Percentiles rank a stretch among this genome's conserved stretches.
These are phyloP conservation scores for Episyrphus balteatus DNA, from an alignment of 1,140 invertebrate species.

Conservation along the genomic window DNA sequence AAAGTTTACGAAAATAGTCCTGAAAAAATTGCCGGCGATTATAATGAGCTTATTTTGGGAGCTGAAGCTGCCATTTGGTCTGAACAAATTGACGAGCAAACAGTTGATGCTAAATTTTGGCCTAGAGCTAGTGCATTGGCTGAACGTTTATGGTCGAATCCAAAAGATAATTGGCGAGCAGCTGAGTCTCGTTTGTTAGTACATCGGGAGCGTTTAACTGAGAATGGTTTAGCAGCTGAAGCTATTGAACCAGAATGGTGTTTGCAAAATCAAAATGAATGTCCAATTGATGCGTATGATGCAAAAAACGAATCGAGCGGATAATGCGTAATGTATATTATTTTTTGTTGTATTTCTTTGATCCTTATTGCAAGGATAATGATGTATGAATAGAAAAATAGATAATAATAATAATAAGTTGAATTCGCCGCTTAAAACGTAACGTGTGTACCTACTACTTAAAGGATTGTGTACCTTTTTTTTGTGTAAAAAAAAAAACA, in stretches of 20 bases:
- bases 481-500: too few species aligned
- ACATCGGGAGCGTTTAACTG: conserved; percentile 56
- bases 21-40: conserved; percentile 42
- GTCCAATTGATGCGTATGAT: conserved; percentile 37
- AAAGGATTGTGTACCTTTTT: too few species aligned
- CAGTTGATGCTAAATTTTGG: conserved; percentile 60
- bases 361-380: neutral
- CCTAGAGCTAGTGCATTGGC: conserved; percentile 67
- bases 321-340: too few species aligned
- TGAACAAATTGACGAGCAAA: conserved; percentile 58
- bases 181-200: conserved; percentile 57
- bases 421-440: neutral
- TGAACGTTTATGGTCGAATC: conserved; percentile 68
- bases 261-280: conserved; percentile 61
- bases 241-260: conserved; percentile 72
- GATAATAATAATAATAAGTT: neutral
- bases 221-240: conserved; percentile 55
- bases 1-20: conserved; percentile 70
- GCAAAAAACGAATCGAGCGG: conserved; percentile 2
- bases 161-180: conserved; percentile 44
- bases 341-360: neutral
- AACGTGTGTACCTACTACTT: too few species aligned
- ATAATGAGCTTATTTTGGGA: conserved; percentile 50
- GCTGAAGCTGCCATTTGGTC: conserved; percentile 70
- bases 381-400: neutral